Conservation (phyloP, 2,113 vertebrate genomes). For the Chrysemys picta region DNA sequence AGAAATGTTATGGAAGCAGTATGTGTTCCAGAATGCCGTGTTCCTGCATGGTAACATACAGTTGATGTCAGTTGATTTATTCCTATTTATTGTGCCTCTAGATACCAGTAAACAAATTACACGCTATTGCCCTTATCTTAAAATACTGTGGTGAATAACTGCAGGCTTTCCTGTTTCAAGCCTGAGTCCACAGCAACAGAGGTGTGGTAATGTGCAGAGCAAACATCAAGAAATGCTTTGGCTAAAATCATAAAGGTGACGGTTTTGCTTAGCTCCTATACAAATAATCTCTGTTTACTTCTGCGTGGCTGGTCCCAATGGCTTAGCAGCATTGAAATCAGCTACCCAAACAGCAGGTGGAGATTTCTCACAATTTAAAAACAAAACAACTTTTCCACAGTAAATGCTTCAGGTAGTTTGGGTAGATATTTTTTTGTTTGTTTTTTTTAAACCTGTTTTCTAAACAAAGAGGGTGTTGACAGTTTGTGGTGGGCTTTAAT, state of each 20-base stretch:
- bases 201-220: fast-evolving
- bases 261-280: neutral
- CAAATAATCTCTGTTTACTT: neutral
- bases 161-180: neutral
- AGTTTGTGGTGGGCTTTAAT: conserved; percentile 37
- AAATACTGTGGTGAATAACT: fast-evolving
- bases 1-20: fast-evolving
- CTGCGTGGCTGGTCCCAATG: neutral
- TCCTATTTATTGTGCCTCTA: fast-evolving
- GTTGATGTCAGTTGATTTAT: neutral
- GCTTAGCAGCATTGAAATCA: neutral
- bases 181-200: neutral
- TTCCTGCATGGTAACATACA: neutral
- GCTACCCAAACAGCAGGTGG: neutral
- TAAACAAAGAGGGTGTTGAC: conserved; percentile 39
- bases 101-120: neutral
- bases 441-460: neutral
- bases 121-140: fast-evolving
- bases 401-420: conserved; percentile 6
- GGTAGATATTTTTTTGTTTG: conserved; percentile 5
- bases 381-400: conserved; percentile 4
- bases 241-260: neutral
- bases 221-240: neutral
- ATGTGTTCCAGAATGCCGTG: neutral
- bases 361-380: neutral